These are phyloP conservation scores for Nineta flava DNA, from an alignment of 2,888 invertebrate genomes.

Conservation along the genomic window DNA sequence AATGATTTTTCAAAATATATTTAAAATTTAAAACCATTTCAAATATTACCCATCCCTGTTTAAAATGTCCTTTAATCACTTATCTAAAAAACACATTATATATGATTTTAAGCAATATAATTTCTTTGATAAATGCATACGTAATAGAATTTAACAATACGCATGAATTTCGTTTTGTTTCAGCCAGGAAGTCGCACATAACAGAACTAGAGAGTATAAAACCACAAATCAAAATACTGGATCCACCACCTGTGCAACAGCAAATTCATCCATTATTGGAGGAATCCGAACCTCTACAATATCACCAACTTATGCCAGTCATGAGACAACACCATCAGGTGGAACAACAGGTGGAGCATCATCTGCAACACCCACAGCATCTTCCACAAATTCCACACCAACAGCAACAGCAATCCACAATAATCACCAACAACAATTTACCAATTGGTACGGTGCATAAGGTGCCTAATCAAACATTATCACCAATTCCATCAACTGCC, in stretches of 20 bases:
- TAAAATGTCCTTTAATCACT: too few relatives aligned
- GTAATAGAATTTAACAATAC: too few relatives aligned
- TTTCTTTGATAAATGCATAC: too few relatives aligned
- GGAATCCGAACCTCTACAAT: neutral
- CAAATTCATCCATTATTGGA: neutral
- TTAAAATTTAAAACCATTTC: too few relatives aligned
- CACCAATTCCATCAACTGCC: neutral
- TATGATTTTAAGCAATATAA: too few relatives aligned
- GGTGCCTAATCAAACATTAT: neutral
- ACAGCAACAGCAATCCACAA: neutral
- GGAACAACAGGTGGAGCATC: constrained; percentile 10
- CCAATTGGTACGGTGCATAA: neutral
- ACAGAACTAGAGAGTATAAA: constrained; percentile 17
- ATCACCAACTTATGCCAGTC: constrained; percentile 3
- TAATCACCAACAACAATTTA: neutral
- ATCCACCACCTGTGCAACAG: neutral
- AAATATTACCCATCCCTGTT: too few relatives aligned
- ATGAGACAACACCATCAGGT: constrained; percentile 5
- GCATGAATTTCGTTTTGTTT: constrained; percentile 28
- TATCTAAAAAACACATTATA: too few relatives aligned
- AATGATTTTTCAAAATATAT: too few relatives aligned
- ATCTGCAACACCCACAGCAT: constrained; percentile 26
- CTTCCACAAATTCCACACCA: constrained; percentile 4
- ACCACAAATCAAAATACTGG: neutral
- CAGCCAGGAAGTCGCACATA: constrained; percentile 45